Evolutionary conservation across 2,113 vertebrate genomes (phyloP), one percentile per base, ranked within the genome.

Genomic region (Lepisosteus osseus): DNA sequence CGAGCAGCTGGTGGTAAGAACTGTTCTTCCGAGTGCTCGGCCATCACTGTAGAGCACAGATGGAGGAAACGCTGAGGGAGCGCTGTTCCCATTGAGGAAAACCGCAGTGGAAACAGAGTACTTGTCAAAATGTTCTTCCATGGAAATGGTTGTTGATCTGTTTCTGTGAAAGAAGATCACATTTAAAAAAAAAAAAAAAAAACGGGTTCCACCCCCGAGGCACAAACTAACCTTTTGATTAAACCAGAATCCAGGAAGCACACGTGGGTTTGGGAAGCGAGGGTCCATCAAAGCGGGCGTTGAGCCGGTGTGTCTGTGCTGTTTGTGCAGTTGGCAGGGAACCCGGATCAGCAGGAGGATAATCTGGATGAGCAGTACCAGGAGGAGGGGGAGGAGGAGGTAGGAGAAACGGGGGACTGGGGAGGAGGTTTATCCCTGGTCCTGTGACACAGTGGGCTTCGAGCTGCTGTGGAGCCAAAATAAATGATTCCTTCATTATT

Each of bases 271-370:
- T 29, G 29, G 29, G 2, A 29, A 29, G 29, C 29, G 29, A 51
- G 5, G 5, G 9, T 51, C 47, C 5, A 9, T 51, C 5, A 51
- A 51, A 51, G 47, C 2, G 47, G 5, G 47, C 47, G 1, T 5
- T 51, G 47, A 51, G 47, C 9, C 5, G 5, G 5, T 5, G 63
- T 80, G 72, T 64, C 76, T 67, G 77, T 76, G 42, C n/a, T 82
- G 55, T 83, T 75, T 79, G 68, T 80, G 72, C 88, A 99, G 97
- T 92, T 99, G 90, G 96, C 94, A 75, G 97, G 94, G 86, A 99
- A 99, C 74, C 95, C 97, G 17, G 97, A 99, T 86, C 96, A 99
- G 75, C 96, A 99, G 83, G 97, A 99, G 74, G 97, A 99, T 80
- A 90, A 91, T 5, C 84, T 94, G 64, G 96, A 99, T 61, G 96